Percentiles rank a stretch among this genome's conserved stretches.
Conservation (phyloP, 2,888 invertebrate genomes). For the Leptopterna dolabrata region DNA sequence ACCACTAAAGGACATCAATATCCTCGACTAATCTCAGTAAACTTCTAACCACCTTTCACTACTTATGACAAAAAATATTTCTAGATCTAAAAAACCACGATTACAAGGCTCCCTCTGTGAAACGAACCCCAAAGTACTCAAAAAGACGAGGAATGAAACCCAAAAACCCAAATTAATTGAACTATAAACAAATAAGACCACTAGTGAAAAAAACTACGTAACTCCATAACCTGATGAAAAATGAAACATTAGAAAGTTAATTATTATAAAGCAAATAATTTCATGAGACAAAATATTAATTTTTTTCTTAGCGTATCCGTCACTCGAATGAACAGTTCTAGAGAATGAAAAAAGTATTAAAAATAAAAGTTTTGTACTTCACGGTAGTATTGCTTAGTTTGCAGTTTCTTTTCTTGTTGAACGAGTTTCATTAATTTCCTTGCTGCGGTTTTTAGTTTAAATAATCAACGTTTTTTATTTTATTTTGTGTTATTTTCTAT, state of each 20-base stretch:
- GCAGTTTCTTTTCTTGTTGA: constrained; percentile 40
- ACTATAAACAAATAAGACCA: too few relatives aligned
- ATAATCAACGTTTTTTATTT: constrained; percentile 27
- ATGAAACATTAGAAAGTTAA: not conserved
- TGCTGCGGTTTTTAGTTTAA: not conserved
- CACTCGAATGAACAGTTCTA: not conserved
- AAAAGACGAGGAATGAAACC: not conserved
- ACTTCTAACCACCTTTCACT: too few relatives aligned
- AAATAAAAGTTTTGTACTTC: constrained; percentile 43
- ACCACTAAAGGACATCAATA: too few relatives aligned
- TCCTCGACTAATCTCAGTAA: too few relatives aligned
- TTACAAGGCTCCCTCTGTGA: too few relatives aligned
- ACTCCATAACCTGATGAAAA: not conserved
- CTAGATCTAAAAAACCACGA: too few relatives aligned
- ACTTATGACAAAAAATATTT: too few relatives aligned
- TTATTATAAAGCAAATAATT: not conserved
- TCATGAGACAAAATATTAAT: not conserved
- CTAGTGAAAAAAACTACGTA: not conserved
- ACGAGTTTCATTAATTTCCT: constrained; percentile 11
- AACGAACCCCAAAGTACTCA: not conserved
- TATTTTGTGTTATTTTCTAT: constrained; percentile 33
- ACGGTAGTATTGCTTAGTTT: constrained; percentile 51
- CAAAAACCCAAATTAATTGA: too few relatives aligned
- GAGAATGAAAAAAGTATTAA: not conserved
- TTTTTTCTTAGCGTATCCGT: not conserved